Evolutionary conservation across 1,140 invertebrate genomes (phyloP), one percentile per base, ranked within the genome.

Genomic region (Ips nitidus): DNA sequence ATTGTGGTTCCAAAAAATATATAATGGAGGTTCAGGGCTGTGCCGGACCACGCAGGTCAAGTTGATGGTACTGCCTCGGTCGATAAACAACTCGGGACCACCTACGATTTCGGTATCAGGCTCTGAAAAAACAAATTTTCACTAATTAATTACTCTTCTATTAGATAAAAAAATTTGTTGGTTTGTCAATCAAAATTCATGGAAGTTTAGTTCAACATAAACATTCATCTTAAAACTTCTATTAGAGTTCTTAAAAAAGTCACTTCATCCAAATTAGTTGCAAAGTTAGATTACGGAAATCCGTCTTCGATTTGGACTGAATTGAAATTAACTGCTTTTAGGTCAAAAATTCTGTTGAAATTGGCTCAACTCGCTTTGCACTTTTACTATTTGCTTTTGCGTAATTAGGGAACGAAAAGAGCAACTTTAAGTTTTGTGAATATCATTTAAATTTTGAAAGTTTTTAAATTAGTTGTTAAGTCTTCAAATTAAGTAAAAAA

Each of bases 1-100:
- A 82, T 94, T 93, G 81, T 94, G 92, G 84, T 94, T 94, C 92
- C 92, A 96, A 82, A 94, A 95, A 79, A 97, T 95, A 81, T 93
- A 95, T 52, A 91, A 91, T 45, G 94, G 94, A 62, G 93, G 92
- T 78, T 95, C 93, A 8, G 94, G 94, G 76, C 92, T 94, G 78
- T 93, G 92, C 58, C 91, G 83, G 69, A 97, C 92, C 65, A 95
- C 89, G 82, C 94, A 97, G 52, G 94, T 97, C 71, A 97, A 85
- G 83, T 96, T 96, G 81, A 97, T 96, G 74, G 93, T 95, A 79
- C 93, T 95, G 58, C 93, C 94, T 66, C 91, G 86, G 83, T 95
- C 91, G 76, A 96, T 95, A 82, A 92, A 95, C 73, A 96, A 84
- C 80, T 96, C 94, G 42, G 93, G 92, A 52, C 90, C 91, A 53